Evolutionary conservation across 1,140 invertebrate genomes (phyloP).

Genomic region (Conopomorpha cramerella): DNA sequence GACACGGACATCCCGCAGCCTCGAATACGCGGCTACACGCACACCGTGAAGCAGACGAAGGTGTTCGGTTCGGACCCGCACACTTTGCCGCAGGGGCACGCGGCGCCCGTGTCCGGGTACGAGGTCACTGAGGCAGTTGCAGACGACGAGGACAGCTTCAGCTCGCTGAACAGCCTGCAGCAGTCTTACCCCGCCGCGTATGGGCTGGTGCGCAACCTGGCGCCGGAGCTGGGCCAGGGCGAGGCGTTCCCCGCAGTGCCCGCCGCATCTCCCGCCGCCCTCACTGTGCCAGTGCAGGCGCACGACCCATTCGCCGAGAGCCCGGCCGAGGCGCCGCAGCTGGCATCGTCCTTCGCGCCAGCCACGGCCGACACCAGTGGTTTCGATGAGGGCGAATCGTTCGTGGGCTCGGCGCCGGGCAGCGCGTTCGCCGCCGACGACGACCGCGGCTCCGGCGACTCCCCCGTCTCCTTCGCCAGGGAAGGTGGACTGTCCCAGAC

Average conservation of each 20-base stretch:
- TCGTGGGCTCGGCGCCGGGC: conserved; percentile 17
- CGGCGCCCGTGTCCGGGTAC: conserved; percentile 20
- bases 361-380: conserved; percentile 3
- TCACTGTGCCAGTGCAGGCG: conserved; percentile 11
- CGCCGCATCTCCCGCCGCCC: neutral
- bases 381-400: conserved; percentile 17
- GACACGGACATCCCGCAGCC: conserved; percentile 8
- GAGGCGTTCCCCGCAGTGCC: conserved; percentile 20
- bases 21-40: conserved; percentile 28
- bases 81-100: conserved; percentile 9
- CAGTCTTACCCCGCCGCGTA: conserved; percentile 28
- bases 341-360: conserved; percentile 11
- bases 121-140: conserved; percentile 46
- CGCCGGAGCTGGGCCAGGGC: conserved; percentile 10
- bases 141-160: conserved; percentile 42
- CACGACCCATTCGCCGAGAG: conserved; percentile 22
- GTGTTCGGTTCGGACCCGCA: conserved; percentile 41
- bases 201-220: conserved; percentile 22
- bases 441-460: conserved; percentile 15
- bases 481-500: conserved; percentile 33
- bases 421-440: conserved; percentile 15
- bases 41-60: conserved; percentile 45
- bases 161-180: conserved; percentile 25
- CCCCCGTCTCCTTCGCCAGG: conserved; percentile 23
- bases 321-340: conserved; percentile 10